Conservation (phyloP, 2,797 vertebrate genomes). For the Sarcoramphus papa region DNA sequence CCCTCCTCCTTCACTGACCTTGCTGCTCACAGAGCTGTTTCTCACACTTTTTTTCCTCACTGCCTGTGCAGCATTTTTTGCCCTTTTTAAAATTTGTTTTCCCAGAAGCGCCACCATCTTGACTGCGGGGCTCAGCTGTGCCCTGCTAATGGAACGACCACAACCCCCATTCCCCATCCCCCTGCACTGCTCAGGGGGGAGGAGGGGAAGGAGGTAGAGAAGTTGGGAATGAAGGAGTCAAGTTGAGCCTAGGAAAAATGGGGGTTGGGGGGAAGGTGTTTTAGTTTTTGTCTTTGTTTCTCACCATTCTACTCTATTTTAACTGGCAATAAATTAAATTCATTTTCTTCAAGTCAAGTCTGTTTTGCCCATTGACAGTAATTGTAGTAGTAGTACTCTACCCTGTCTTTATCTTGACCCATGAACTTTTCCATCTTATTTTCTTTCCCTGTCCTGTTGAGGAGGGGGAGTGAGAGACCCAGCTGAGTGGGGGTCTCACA, state of each 20-base stretch:
- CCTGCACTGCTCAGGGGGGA: neutral
- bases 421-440: neutral
- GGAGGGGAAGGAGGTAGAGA: neutral
- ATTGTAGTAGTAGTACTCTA: no score
- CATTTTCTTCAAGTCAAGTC: neutral
- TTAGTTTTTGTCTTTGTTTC: neutral
- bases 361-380: neutral
- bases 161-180: neutral
- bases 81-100: no score
- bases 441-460: neutral
- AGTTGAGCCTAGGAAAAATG: neutral
- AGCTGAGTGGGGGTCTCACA: neutral
- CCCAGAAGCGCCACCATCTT: no score
- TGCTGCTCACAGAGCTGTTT: no score
- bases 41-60: no score
- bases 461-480: neutral
- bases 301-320: neutral
- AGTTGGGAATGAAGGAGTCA: neutral
- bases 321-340: neutral
- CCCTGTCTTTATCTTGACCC: neutral
- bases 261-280: fast-evolving
- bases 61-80: no score
- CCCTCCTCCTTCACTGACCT: no score
- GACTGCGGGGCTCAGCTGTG: no score
- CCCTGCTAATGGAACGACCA: neutral